These are phyloP conservation scores for Coremacera marginata DNA, from an alignment of 2,888 invertebrate genomes.

Conservation along the genomic window DNA sequence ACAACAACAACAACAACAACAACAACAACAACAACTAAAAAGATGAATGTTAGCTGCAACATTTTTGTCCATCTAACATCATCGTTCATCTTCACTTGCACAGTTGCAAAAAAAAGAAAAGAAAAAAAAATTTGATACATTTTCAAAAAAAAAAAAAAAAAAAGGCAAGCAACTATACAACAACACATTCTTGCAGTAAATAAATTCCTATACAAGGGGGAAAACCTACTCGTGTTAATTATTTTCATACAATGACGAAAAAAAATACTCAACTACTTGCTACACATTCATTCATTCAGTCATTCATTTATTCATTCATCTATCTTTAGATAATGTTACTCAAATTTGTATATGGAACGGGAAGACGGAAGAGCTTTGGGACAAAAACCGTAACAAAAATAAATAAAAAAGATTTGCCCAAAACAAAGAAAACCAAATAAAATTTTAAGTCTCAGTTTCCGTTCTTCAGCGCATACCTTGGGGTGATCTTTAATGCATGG, in stretches of 20 bases:
- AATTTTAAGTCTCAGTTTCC: constrained; percentile 29
- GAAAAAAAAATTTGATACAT: background rate
- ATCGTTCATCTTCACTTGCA: background rate
- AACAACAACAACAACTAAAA: background rate
- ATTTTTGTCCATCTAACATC: constrained; percentile 8
- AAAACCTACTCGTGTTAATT: constrained; percentile 25
- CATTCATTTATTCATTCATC: background rate
- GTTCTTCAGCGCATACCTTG: constrained; percentile 22
- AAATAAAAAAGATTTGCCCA: background rate
- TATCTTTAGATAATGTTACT: constrained; percentile 20
- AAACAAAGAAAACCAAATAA: constrained; percentile 10
- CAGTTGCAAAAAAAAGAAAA: background rate
- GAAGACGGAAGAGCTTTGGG: background rate
- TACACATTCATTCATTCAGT: constrained; percentile 12
- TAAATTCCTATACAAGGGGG: background rate
- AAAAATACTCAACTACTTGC: constrained; percentile 8
- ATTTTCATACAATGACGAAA: constrained; percentile 19
- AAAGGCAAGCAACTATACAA: background rate
- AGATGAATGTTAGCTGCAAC: background rate
- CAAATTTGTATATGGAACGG: background rate
- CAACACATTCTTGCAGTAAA: background rate
- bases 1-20: no score
- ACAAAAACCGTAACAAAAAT: background rate
- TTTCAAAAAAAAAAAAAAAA: background rate
- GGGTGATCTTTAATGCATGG: constrained; percentile 25